Percentiles rank a stretch among this genome's conserved stretches.
These are phyloP conservation scores for Lycia hirtaria DNA, from an alignment of 2,888 invertebrate genomes.

Conservation along the genomic window DNA sequence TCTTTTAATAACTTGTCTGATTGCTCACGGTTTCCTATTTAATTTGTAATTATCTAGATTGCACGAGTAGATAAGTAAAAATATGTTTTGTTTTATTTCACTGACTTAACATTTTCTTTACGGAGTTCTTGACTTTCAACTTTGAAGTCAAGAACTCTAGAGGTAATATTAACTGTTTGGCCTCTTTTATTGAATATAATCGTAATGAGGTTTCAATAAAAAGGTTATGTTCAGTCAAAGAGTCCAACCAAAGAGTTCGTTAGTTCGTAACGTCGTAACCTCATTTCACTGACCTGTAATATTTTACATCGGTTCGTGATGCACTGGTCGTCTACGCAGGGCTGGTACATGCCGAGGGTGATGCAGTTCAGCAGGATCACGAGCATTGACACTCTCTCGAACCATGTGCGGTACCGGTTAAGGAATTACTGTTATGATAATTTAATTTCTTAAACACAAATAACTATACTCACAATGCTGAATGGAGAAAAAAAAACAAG, in stretches of 20 bases:
- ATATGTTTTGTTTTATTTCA: not conserved
- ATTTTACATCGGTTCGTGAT: conserved; percentile 95
- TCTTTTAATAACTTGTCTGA: conserved; percentile 13
- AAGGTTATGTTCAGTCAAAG: not conserved
- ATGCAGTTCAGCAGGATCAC: conserved; percentile 99
- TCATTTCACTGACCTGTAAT: conserved; percentile 88
- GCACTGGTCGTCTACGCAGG: conserved; percentile 98
- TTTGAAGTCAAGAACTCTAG: not conserved
- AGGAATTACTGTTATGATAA: conserved; percentile 75
- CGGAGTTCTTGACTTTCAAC: not conserved
- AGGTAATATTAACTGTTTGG: too few species aligned
- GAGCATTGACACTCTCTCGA: conserved; percentile 99
- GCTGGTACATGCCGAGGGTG: conserved; percentile 99
- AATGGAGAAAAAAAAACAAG: too few species aligned
- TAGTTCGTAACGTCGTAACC: not conserved
- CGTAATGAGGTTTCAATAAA: not conserved
- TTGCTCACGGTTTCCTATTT: conserved; percentile 2
- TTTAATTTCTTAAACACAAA: too few species aligned
- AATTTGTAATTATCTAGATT: not conserved
- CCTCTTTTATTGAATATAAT: too few species aligned
- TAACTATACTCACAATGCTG: too few species aligned
- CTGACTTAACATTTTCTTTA: not conserved
- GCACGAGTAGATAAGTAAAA: not conserved
- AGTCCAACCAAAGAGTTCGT: not conserved
- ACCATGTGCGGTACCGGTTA: conserved; percentile 93